Evolutionary conservation across 2,113 vertebrate genomes (phyloP).

Genomic region (Gymnarchus niloticus): DNA sequence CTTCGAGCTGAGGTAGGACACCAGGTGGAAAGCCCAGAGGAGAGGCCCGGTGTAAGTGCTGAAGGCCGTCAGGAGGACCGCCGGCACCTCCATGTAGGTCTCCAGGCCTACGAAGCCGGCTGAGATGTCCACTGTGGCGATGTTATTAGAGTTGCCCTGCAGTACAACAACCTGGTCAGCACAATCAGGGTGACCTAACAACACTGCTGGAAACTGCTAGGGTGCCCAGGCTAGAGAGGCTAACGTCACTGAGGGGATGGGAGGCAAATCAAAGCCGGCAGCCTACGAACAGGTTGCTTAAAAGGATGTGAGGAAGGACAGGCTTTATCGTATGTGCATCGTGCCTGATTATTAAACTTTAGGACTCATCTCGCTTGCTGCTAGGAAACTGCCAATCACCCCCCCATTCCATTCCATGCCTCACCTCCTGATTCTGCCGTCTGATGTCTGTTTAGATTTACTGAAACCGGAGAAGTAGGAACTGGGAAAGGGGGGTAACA

Average conservation of each 20-base stretch:
- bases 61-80: conserved; percentile 79
- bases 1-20: conserved; percentile 80
- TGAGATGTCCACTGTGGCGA: conserved; percentile 85
- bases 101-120: conserved; percentile 89
- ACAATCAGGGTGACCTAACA: neutral
- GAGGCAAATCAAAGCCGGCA: neutral
- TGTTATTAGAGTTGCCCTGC: conserved; percentile 95
- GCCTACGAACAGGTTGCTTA: neutral
- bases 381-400: neutral
- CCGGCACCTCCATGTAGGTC: conserved; percentile 77
- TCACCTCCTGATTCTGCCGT: neutral
- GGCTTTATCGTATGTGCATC: neutral
- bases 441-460: neutral
- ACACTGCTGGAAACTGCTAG: neutral
- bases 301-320: conserved; percentile 1
- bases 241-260: neutral
- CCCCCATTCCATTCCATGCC: neutral
- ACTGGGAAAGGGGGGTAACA: neutral
- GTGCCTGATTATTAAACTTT: neutral
- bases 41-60: conserved; percentile 82
- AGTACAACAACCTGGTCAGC: conserved; percentile 20
- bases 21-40: conserved; percentile 84
- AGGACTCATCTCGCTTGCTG: neutral
- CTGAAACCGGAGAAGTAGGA: neutral
- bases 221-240: neutral